Base-by-base conservation (phyloP, 2,888 invertebrate genomes). In the Sminthurinus aureus region DNA sequence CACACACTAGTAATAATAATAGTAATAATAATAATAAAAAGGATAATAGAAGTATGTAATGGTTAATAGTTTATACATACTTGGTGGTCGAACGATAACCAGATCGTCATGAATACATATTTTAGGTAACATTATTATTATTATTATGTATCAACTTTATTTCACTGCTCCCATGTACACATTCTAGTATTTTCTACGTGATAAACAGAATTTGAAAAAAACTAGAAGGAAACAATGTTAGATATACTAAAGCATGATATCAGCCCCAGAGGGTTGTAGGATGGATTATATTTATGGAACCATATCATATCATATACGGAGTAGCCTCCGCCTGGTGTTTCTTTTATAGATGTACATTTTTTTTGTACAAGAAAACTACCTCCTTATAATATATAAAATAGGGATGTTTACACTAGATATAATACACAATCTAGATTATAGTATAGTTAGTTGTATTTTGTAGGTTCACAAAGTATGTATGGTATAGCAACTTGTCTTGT, bases 1-100 rank as follows among this genome's bases (percentile, higher is more conserved):
- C 22, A 52, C 11, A 8, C 22, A 3, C 52, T 77, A 52, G 22
- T n/a, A 77, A 75, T 75, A 26, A 50, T 75, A 24, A 75, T 75
- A 75, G 26, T 75, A 75, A 75, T 77, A 77, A 77, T 52, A 77
- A 77, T 77, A 51, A 76, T 76, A 76, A 76, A 51, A 51, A 24
- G 38, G 74, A 18, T 76, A 50, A 15, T 13, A 69, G 67, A 9
- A 69, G 20, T 69, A 69, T 69, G n/a, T 69, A 20, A 69, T 69
- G 20, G n/a, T 69, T 69, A 69, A 69, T 69, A 64, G 64, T n/a
- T 64, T 64, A 69, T 69, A 58, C 18, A 69, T 69, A 58, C 18
- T 58, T 58, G 58, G 58, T 15, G 18, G 58, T 58, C 58, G 13
- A 13, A 58, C 18, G 58, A 58, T 13, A 13, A 58, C 38, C 38